Evolutionary conservation across 2,113 vertebrate species (phyloP).

Genomic region (Ailuropoda melanoleuca): DNA sequence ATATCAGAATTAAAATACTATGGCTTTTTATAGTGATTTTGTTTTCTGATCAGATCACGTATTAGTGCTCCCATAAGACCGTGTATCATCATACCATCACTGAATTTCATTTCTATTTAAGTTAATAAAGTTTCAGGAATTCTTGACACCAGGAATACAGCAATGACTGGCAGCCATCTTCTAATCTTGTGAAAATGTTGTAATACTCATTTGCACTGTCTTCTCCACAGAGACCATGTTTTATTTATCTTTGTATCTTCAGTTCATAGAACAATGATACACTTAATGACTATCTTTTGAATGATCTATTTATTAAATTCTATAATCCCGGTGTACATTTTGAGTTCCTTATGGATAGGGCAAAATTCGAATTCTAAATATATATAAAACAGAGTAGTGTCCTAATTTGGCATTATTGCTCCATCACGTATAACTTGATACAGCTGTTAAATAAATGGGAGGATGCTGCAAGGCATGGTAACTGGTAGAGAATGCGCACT

Average conservation of each 20-base stretch:
- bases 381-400: neutral
- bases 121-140: neutral
- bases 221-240: neutral
- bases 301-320: neutral
- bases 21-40: neutral
- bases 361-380: constrained; percentile 39
- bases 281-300: neutral
- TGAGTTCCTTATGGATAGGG: neutral
- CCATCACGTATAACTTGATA: neutral
- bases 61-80: neutral
- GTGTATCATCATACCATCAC: neutral
- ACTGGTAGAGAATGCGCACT: neutral
- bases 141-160: neutral
- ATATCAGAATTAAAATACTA: neutral
- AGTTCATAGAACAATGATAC: neutral
- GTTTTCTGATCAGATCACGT: neutral
- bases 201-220: neutral
- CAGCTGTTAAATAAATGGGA: neutral
- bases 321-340: neutral
- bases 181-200: neutral
- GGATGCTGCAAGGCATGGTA: neutral
- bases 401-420: neutral
- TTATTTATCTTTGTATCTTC: neutral
- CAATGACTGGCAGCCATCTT: too few relatives aligned
- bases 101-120: constrained; percentile 18